Evolutionary conservation across 1,140 invertebrate genomes (phyloP), one percentile per base, ranked within the genome.

Genomic region (Stegodyphus dumicola): DNA sequence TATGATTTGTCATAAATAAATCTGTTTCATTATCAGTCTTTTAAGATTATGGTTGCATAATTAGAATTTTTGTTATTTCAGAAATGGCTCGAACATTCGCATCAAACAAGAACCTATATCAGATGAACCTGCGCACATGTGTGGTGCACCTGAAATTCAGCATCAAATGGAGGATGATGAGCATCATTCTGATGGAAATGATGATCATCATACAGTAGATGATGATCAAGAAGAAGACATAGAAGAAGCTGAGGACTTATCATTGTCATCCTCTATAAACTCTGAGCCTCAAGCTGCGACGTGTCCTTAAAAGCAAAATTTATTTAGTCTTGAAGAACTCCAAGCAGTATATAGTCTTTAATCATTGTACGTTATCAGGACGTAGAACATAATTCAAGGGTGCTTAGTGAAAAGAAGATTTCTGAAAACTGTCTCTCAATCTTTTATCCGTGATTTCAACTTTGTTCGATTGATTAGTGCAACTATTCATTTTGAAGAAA

Each of bases 51-150:
- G 33, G 33, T 33, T 33, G 33, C 33, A 1, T 33, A 33, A 33
- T 33, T 33, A 60, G 9, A 49, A 48, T 73, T 56, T 49, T 64
- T 51, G 6, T 48, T 15, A 13, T 86, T 75, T 48, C 71, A 86
- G 77, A 9, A 76, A 76, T 64, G 85, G 77, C 49, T 60, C 73
- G 15, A 85, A 77, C 33, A 80, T 80, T 54, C 77, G 80, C 77
- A 86, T 86, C 65, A 86, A 86, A 70, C 85, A 86, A 54, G 85
- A 86, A 74, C 85, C 85, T 15, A 56, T 86, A 15, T 79, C 77
- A 52, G 77, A 86, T n/a, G 77, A 80, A 49, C 65, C 69, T 6
- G 48, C 53, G 11, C 75, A 86, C 52, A 75, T 77, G 81, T 33
- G 33, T 33, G 56, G 70, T 51, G 49, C 74, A 13, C 56, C 75